Evolutionary conservation across 2,888 invertebrate genomes (phyloP), one percentile per base, ranked within the genome.

Genomic region (Miltochrista miniata): DNA sequence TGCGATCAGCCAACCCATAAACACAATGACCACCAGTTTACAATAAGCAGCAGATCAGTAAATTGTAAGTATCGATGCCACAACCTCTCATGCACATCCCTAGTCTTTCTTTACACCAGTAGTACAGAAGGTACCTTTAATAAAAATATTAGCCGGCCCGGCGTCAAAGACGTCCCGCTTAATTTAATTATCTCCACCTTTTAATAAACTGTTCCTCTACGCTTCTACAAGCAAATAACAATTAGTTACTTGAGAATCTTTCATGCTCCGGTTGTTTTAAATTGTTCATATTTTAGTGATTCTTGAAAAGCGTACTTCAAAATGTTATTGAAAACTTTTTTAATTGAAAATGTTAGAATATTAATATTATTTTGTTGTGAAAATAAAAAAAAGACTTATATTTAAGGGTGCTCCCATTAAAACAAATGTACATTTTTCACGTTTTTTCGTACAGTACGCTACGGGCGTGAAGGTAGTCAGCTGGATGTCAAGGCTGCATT

Each of bases 151-250:
- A 85, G 72, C 74, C 64, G 74, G 76, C 75, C 70, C 78, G 63
- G 80, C 90, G 86, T 88, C 90, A 90, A 90, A 89, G 89, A 86
- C 87, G 77, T 45, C 83, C 71, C 72, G 75, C 75, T 76, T 90
- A 89, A 91, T 90, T 90, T 85, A 90, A 90, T 91, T 90, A 90
- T 80, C 71, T 74, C 54, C 76, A 72, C 81, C 81, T 83, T 85
- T 86, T 87, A 90, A 88, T 83, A 85, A 86, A 84, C 81, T 79
- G 72, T 69, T 72, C 72, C 75, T 76, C 66, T 59, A 61, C 60
- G 68, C 72, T 72, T 74, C 66, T 59, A 61, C 61, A 62, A 69
- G 72, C 73, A 74, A 79, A 79, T 77, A 81, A 76, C 83, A 85
- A 85, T 85, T 83, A 81, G 74, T 70, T 71, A 59, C 56, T 61